These are phyloP conservation scores for Zaprionus africanus DNA, from an alignment of 1,140 invertebrate genomes.

Conservation along the genomic window DNA sequence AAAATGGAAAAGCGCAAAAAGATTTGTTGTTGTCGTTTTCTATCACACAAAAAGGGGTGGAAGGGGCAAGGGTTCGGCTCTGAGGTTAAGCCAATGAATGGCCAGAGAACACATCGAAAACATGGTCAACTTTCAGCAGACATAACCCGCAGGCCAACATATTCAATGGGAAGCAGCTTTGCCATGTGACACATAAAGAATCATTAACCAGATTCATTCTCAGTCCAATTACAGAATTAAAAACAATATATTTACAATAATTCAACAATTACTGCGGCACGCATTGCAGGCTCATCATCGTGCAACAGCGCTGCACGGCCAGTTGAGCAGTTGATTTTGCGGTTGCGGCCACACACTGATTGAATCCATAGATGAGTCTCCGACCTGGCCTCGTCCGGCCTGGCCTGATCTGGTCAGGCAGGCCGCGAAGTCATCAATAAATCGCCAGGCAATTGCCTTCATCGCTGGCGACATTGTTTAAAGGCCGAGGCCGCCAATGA, in stretches of 20 bases:
- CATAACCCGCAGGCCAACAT: conserved; percentile 22
- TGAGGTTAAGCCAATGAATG: conserved; percentile 8
- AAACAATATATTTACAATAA: conserved; percentile 23
- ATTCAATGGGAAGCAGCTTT: conserved; percentile 13
- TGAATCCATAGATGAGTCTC: conserved; percentile 53
- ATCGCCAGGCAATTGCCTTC: conserved; percentile 61
- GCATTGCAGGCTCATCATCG: conserved; percentile 15
- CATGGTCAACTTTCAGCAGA: conserved; percentile 49
- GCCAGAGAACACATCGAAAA: conserved; percentile 30
- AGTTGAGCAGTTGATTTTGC: conserved; percentile 61
- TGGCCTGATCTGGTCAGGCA: background rate
- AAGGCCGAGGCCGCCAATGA: conserved; percentile 32
- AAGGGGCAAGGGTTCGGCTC: background rate
- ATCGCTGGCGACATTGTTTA: conserved; percentile 28
- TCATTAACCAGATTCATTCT: conserved; percentile 71
- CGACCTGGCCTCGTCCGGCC: background rate
- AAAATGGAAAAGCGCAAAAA: conserved; percentile 29
- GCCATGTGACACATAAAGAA: too few species aligned
- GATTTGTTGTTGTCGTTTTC: conserved; percentile 27
- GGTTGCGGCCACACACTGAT: conserved; percentile 60
- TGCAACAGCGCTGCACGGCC: conserved; percentile 16
- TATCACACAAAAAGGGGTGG: background rate
- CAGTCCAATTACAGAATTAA: conserved; percentile 5
- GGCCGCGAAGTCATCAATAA: conserved; percentile 58
- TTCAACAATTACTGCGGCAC: conserved; percentile 4